Base-by-base conservation (phyloP, 2,797 vertebrate genomes). In the Pterois miles region DNA sequence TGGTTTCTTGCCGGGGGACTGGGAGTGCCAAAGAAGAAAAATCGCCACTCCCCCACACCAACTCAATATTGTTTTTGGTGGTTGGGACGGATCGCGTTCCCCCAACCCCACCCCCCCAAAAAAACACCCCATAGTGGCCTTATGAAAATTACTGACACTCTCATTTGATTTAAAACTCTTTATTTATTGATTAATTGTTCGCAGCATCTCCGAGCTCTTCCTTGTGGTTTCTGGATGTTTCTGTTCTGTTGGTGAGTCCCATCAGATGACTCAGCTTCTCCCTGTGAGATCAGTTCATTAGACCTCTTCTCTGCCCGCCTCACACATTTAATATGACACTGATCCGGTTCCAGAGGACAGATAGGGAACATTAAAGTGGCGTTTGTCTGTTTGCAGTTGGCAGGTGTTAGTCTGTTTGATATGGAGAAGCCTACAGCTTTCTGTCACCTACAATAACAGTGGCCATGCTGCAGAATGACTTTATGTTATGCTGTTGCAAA, bases 241-340 rank as follows among this genome's bases (percentile, higher is more conserved):
- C 31, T n/a, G 8, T 23, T 53, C 33, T 33, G 23, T 71, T 46
- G 4, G 52, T 71, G 8, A n/a, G 13, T 71, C 56, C 65, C n/a
- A 20, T 52, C 40, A 22, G 62, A 71, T 80, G 76, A 80, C 74
- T 86, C 77, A 65, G 60, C 22, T 27, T 11, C 73, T 75, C 73
- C 52, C 50, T 50, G 16, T n/a, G 58, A 63, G 62, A 36, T 63
- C 9, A 74, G 31, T 73, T 66, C 60, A 81, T 79, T 82, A 63
- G 54, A 60, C 33, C 4, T 63, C 50, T 40, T 40, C 48, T 63
- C 75, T 63, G 62, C 40, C 38, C 63, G 34, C 64, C 57, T 67
- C 52, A 40, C 72, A 63, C 56, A 25, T 78, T 74, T 71, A 71
- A 76, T 43, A 58, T 48, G 76, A 77, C 76, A 63, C 60, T 67